These are phyloP conservation scores for Parthenolecanium corni DNA, from an alignment of 2,888 invertebrate genomes.

Conservation along the genomic window DNA sequence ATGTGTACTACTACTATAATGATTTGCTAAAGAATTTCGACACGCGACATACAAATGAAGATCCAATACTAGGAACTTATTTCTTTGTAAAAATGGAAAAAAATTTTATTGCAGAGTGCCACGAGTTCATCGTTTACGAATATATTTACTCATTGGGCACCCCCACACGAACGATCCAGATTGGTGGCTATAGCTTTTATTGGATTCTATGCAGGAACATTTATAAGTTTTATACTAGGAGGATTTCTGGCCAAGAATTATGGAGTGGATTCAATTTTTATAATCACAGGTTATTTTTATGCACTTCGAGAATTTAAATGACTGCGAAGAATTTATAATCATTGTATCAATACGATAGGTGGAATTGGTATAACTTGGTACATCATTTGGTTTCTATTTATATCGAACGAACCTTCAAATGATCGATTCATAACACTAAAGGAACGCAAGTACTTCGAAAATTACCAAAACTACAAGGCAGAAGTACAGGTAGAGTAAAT, in stretches of 20 bases:
- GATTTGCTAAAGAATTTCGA: too few species aligned
- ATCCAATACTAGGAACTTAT: too few species aligned
- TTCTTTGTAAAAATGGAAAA: too few species aligned
- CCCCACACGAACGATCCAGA: slow-evolving; percentile 61
- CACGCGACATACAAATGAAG: too few species aligned
- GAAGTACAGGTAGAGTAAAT: too few species aligned
- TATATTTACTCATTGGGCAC: slow-evolving; percentile 74
- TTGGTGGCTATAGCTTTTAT: slow-evolving; percentile 73
- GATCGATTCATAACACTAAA: neutral
- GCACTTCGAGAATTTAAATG: neutral
- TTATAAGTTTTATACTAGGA: slow-evolving; percentile 46
- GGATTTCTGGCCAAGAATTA: slow-evolving; percentile 55
- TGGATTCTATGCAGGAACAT: slow-evolving; percentile 74
- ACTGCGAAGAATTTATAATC: neutral
- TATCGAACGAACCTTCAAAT: too few species aligned
- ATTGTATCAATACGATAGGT: neutral
- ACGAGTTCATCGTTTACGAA: slow-evolving; percentile 76
- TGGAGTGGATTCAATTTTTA: slow-evolving; percentile 73
- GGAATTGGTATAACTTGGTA: too few species aligned
- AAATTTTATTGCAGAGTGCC: too few species aligned
- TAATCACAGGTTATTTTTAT: slow-evolving; percentile 55
- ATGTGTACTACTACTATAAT: too few species aligned
- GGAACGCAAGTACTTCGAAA: too few species aligned
- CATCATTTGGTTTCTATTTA: too few species aligned
- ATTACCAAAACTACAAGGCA: too few species aligned